A percentile compares a stretch with the other conserved stretches of the same genome.
These are phyloP conservation scores for Scarus forsteni DNA, from an alignment of 2,797 vertebrate species.

Conservation along the genomic window DNA sequence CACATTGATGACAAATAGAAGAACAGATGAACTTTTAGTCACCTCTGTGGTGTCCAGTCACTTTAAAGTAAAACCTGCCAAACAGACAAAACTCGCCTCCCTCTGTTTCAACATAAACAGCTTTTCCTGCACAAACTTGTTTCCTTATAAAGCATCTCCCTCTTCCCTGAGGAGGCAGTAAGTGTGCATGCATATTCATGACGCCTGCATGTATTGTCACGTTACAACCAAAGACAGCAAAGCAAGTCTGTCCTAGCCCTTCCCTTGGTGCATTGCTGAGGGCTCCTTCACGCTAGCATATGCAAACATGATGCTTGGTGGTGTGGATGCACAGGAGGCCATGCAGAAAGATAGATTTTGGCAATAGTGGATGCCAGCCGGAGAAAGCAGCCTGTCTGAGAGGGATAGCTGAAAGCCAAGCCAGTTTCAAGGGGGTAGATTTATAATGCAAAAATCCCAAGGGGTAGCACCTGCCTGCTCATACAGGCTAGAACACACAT, in stretches of 20 bases:
- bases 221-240: constrained; percentile 31
- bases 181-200: constrained; percentile 62
- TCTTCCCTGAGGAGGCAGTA: constrained; percentile 32
- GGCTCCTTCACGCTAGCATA: constrained; percentile 6
- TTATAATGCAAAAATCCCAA: constrained; percentile 62
- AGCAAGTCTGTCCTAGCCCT: constrained; percentile 10
- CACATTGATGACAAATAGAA: constrained; percentile 22
- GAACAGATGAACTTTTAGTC: constrained; percentile 38
- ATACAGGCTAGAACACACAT: constrained; percentile 50
- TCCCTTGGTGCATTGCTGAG: background rate
- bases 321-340: constrained; percentile 32
- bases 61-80: constrained; percentile 49
- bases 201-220: constrained; percentile 50
- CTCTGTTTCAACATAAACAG: constrained; percentile 21
- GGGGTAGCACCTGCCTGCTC: constrained; percentile 74
- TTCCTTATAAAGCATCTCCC: constrained; percentile 37
- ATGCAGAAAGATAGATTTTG: constrained; percentile 33
- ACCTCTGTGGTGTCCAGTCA: constrained; percentile 43
- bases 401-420: constrained; percentile 55
- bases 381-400: constrained; percentile 51
- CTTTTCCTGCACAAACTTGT: constrained; percentile 56
- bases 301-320: constrained; percentile 8
- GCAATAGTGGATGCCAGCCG: constrained; percentile 45
- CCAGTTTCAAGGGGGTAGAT: constrained; percentile 40
- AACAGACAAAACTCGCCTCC: constrained; percentile 47